Evolutionary conservation across 1,140 invertebrate species (phyloP), one percentile per base, ranked within the genome.

Genomic region (Coenobita brevimanus): DNA sequence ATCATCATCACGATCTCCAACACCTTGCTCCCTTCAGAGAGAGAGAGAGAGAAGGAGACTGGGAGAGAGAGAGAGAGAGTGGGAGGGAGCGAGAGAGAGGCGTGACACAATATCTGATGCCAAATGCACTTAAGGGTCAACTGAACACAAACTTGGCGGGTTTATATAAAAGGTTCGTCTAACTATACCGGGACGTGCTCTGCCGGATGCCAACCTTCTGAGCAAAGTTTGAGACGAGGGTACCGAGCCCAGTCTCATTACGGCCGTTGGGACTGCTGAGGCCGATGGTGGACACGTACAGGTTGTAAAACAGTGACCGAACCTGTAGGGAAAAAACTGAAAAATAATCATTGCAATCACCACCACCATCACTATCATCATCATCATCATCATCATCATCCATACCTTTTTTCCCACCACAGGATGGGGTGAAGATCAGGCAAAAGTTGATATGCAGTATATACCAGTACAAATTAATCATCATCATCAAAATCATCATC

Each of bases 171-270:
- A 27, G 30, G 15, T 41, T 46, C 4, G 64, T n/a, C 73, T 85
- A 54, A 15, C 69, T 76, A 36, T 71, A 36, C 38, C 78, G 62
- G 10, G 6, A 73, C 13, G 75, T 24, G 38, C 64, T 69, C 21
- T 75, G 85, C 36, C 76, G 30, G 50, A 87, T 87, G 15, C 85
- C 85, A 71, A 87, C 85, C 60, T 87, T 87, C 57, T 87, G 85
- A 73, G 85, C 85, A 81, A 87, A 87, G 62, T 87, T 87, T 33
- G 85, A 87, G 41, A 87, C 85, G 24, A 87, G 76, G 33, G 60
- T 87, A 10, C 76, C 85, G 17, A 87, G 54, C 10, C 76, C 85
- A 30, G 85, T 71, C 8, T 87, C 85, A 33, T 80, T 69, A 0
- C 85, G 85, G 60, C 85, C 85, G 50, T 87, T 87, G 50, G 41